phyloP scores from a whole-genome alignment of 2,888 invertebrate genomes.

The Galeopsomyia nigrocyanea region DNA sequence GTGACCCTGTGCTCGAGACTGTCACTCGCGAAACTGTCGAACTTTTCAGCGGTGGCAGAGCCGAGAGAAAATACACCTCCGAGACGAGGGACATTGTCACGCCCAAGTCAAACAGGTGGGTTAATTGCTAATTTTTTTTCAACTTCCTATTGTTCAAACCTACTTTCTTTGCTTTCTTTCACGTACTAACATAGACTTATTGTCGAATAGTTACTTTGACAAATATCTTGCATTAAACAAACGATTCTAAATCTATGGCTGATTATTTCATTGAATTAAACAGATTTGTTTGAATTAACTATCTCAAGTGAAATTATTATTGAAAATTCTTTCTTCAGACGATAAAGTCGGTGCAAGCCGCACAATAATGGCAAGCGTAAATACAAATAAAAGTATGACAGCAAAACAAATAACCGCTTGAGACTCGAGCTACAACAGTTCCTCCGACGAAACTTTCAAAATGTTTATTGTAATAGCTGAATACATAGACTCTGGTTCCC shows the following conservation, averaged over 20 bases:
- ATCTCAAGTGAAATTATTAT: slow-evolving; percentile 2
- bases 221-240: too few species aligned
- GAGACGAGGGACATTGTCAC: slow-evolving; percentile 73
- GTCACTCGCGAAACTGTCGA: slow-evolving; percentile 78
- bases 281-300: too few species aligned
- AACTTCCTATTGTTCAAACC: background rate
- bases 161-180: background rate
- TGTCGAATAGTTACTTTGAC: too few species aligned
- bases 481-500: slow-evolving; percentile 53
- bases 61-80: slow-evolving; percentile 76
- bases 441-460: slow-evolving; percentile 25
- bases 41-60: slow-evolving; percentile 75
- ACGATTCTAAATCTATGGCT: too few species aligned
- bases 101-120: slow-evolving; percentile 66
- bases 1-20: slow-evolving; percentile 76
- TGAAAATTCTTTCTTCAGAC: too few species aligned
- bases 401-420: slow-evolving; percentile 20
- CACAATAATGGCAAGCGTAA: too few species aligned
- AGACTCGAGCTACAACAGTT: slow-evolving; percentile 11
- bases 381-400: background rate
- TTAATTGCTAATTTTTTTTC: too few species aligned
- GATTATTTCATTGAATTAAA: too few species aligned
- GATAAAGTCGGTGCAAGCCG: too few species aligned
- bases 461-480: slow-evolving; percentile 43
- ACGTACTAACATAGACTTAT: too few species aligned